phyloP scores from a whole-genome alignment of 2,888 invertebrate species.

The Platycnemis pennipes region DNA sequence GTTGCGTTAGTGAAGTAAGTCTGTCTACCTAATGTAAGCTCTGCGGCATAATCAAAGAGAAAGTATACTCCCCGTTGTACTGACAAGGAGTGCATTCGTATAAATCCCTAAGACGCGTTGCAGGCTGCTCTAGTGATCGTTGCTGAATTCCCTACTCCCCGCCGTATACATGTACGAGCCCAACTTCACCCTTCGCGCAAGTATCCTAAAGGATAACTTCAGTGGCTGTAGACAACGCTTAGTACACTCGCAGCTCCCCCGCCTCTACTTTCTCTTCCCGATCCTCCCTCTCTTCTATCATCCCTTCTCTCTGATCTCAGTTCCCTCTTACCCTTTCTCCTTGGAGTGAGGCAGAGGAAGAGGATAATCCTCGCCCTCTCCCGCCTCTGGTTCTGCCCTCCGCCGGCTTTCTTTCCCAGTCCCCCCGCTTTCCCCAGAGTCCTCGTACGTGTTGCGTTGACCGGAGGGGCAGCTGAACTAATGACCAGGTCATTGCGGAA shows the following conservation, averaged over 20 bases:
- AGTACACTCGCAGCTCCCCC: neutral
- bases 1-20: too few relatives aligned
- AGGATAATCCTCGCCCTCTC: conserved; percentile 48
- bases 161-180: neutral
- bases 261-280: neutral
- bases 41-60: neutral
- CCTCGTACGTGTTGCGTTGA: conserved; percentile 52
- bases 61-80: neutral
- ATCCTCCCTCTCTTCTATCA: neutral
- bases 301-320: neutral
- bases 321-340: conserved; percentile 37
- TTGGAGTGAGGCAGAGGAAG: conserved; percentile 12
- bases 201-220: neutral
- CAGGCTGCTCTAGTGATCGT: neutral
- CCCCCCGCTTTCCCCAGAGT: too few relatives aligned
- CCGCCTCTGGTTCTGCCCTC: conserved; percentile 7
- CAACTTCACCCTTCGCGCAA: neutral
- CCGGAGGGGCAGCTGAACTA: conserved; percentile 67
- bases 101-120: neutral
- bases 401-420: conserved; percentile 10
- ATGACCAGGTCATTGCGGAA: conserved; percentile 65
- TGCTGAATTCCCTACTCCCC: neutral
- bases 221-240: conserved; percentile 14
- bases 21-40: too few relatives aligned
- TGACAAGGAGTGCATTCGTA: neutral